Conservation (phyloP, 2,797 vertebrate species). For the Myotis findleyi region DNA sequence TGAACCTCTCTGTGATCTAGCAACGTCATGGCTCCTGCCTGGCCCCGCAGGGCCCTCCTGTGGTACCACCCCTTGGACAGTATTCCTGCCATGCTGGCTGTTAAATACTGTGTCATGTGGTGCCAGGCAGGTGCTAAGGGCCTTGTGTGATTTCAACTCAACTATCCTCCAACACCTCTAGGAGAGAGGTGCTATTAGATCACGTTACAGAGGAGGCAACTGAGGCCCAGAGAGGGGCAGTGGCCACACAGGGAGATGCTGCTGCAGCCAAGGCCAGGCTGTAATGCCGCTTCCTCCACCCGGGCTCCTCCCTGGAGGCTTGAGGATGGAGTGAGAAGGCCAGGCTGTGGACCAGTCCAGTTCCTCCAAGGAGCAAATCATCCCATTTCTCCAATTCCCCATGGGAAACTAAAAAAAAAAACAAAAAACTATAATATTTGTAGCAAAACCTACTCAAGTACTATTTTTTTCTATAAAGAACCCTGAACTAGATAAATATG, state of each 20-base stretch:
- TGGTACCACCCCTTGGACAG: fast-evolving
- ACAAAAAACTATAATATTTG: not conserved
- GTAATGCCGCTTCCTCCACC: fast-evolving
- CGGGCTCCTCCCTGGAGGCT: not conserved
- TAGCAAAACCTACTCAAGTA: not conserved
- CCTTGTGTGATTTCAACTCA: not conserved
- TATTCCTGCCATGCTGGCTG: not conserved
- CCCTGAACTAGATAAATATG: not conserved
- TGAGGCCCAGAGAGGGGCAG: not conserved
- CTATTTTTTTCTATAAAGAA: not conserved
- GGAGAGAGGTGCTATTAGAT: not conserved
- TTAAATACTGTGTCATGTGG: not conserved
- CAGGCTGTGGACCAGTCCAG: not conserved
- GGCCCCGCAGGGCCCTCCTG: not conserved
- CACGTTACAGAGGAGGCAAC: not conserved
- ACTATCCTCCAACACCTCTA: not conserved
- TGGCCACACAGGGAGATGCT: not conserved
- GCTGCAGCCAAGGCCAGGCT: not conserved
- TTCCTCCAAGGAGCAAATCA: not conserved
- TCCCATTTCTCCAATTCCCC: not conserved
- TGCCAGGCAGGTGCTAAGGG: not conserved
- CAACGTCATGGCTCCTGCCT: not conserved
- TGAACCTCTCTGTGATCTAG: not conserved
- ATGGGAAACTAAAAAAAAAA: not conserved
- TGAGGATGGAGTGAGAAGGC: not conserved